Conservation (phyloP, 2,797 vertebrate genomes). For the Coccyzus lansbergi region DNA sequence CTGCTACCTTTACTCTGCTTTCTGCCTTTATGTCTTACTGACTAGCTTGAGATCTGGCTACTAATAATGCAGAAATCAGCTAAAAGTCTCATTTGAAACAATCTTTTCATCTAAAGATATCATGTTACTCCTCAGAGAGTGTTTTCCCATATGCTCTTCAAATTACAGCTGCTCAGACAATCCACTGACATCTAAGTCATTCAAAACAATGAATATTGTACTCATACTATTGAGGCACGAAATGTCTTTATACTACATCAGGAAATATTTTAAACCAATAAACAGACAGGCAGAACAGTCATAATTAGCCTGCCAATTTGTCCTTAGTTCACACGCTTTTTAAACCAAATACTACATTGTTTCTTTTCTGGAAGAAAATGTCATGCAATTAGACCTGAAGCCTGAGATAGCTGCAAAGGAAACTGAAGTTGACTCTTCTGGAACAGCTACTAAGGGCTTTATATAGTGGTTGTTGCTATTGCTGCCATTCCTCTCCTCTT, state of each 20-base stretch:
- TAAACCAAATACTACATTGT: neutral
- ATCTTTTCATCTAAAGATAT: neutral
- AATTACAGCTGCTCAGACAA: neutral
- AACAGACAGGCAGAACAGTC: neutral
- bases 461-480: neutral
- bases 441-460: rapidly evolving
- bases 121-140: neutral
- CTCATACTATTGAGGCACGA: neutral
- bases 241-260: neutral
- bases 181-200: neutral
- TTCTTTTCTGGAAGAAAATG: neutral
- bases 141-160: neutral
- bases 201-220: constrained; percentile 15
- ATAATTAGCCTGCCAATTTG: neutral
- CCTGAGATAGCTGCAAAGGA: neutral
- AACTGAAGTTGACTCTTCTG: neutral
- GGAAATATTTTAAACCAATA: constrained; percentile 8
- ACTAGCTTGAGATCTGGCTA: neutral
- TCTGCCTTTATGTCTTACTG: neutral
- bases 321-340: neutral
- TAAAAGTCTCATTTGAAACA: neutral
- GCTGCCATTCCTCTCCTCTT: neutral
- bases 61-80: neutral
- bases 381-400: neutral
- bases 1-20: neutral